These are phyloP conservation scores for Amphipoea oculea DNA, from an alignment of 2,888 invertebrate genomes.

Conservation along the genomic window DNA sequence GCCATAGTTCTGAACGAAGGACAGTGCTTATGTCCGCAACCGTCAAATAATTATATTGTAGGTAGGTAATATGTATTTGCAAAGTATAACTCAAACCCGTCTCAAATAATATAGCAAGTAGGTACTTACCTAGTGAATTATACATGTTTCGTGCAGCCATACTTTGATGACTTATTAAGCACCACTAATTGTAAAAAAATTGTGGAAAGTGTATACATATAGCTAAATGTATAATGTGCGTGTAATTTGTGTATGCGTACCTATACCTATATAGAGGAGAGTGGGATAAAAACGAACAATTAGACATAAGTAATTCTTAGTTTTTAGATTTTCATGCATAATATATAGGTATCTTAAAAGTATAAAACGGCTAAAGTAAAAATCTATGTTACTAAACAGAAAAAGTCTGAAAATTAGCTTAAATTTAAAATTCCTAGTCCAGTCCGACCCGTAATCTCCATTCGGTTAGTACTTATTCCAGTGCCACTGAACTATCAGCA, in stretches of 20 bases:
- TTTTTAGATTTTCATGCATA: not conserved
- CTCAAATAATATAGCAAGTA: no score
- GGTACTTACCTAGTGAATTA: conserved; percentile 14
- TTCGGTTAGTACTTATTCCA: not conserved
- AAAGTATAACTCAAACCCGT: not conserved
- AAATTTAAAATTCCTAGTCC: not conserved
- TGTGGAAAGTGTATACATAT: not conserved
- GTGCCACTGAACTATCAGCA: not conserved
- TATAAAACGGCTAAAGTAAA: not conserved
- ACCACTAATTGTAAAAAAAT: not conserved
- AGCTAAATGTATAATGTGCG: not conserved
- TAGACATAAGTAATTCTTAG: not conserved
- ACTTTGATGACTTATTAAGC: not conserved
- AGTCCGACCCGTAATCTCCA: not conserved
- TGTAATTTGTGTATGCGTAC: conserved; percentile 6
- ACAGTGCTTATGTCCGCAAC: not conserved
- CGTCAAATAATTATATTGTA: no score
- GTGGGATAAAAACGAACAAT: not conserved
- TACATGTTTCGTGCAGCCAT: not conserved
- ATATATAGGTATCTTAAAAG: not conserved
- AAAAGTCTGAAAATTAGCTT: not conserved
- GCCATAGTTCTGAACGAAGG: not conserved
- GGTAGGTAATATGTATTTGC: not conserved
- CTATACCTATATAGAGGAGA: not conserved
- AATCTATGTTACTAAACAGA: not conserved